Evolutionary conservation across 1,140 invertebrate species (phyloP), one percentile per base, ranked within the genome.

Genomic region (Panulirus ornatus): DNA sequence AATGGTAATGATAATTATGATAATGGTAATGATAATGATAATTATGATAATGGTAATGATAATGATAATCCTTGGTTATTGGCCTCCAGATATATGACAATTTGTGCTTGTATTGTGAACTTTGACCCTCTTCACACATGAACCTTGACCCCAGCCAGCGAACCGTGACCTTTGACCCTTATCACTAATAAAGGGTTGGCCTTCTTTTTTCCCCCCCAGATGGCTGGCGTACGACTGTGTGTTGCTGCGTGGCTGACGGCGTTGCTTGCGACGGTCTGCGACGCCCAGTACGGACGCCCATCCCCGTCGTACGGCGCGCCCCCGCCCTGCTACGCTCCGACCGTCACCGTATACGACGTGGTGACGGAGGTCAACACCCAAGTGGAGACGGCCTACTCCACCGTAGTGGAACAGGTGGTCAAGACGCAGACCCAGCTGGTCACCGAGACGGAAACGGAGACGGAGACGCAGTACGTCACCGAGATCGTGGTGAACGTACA

Each of bases 381-480:
- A 6, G 78, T 78, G 40, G 85, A 88, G 6, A 91, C 91, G 27
- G 47, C 73, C 44, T 76, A 36, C 76, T 78, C 34, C 5, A 91
- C 91, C 9, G 27, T 88, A 47, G 73, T 79, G 34, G 85, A 91
- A 19, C 63, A 87, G 66, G 85, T 91, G 36, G 82, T 84, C 30
- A 5, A 66, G 66, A 86, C 78, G 27, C 27, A 84, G 47, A 91
- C 85, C 3, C 27, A 75, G 38, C 34, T 19, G 22, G 70, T 30
- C 30, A 84, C 85, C 6, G 63, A 84, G 54, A 88, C 85, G 19
- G 34, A 47, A 5, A 91, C 84, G 8, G 47, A 85, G 38, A 71
- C 14, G 40, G 58, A 73, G 22, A 82, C 78, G 30, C 38, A 54
- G 58, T 76, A 42, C 75, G 89, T 81, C n/a, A 84, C 81, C 0